Conservation (phyloP, 2,113 vertebrate species). For the Meles meles region DNA sequence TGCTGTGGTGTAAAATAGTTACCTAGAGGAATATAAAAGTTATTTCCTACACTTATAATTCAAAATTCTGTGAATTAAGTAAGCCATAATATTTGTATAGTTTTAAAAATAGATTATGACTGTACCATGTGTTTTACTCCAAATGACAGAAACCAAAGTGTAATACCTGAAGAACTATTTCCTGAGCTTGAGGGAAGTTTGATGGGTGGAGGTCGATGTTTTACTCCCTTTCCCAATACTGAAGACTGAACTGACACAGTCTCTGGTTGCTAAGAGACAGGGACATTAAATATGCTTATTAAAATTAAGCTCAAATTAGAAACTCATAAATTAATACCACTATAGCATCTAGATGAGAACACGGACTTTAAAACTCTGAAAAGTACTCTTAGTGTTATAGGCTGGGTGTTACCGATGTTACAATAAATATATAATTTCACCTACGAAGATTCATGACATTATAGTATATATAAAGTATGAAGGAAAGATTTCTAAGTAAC, state of each 20-base stretch:
- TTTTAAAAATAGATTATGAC: not conserved
- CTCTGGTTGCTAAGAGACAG: constrained; percentile 86
- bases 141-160: not conserved
- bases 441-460: not conserved
- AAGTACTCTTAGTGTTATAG: not conserved
- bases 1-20: constrained; percentile 90
- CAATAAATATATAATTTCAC: not conserved
- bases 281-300: constrained; percentile 63
- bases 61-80: not conserved
- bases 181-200: constrained; percentile 94
- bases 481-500: not conserved
- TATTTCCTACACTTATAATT: constrained; percentile 21
- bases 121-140: not conserved
- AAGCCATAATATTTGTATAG: not conserved
- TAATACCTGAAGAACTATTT: constrained; percentile 94
- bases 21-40: constrained; percentile 73
- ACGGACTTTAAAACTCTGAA: not conserved
- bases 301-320: constrained; percentile 15
- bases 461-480: not conserved
- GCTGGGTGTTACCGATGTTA: not conserved
- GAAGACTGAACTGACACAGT: constrained; percentile 92
- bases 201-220: constrained; percentile 96
- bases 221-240: constrained; percentile 94
- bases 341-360: not conserved
- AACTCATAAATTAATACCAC: not conserved